phyloP scores from a whole-genome alignment of 2,888 invertebrate genomes.

The Pterobdella sp. region DNA sequence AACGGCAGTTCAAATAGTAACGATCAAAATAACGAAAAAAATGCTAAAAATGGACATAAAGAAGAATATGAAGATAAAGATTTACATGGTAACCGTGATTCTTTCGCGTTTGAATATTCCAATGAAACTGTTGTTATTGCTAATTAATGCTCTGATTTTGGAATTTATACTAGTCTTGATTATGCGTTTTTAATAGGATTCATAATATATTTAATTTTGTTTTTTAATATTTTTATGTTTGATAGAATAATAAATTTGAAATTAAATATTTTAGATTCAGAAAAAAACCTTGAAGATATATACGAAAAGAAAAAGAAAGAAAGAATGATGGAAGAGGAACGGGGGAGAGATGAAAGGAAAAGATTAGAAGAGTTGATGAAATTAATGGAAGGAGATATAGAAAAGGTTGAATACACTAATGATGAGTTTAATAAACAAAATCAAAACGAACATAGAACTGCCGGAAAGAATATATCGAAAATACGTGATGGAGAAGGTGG shows the following conservation, averaged over 20 bases:
- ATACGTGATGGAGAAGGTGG: background rate
- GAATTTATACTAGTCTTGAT: background rate
- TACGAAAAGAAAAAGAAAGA: conserved; percentile 27
- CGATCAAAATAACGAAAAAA: too few relatives aligned
- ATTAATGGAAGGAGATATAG: conserved; percentile 16
- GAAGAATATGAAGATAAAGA: too few relatives aligned
- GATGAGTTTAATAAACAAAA: background rate
- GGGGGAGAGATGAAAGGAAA: conserved; percentile 18
- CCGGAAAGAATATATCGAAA: background rate
- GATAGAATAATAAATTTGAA: background rate
- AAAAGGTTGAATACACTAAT: background rate
- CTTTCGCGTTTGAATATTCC: too few relatives aligned
- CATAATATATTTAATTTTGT: background rate
- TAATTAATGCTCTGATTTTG: too few relatives aligned
- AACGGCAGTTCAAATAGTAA: too few relatives aligned
- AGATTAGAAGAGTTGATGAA: conserved; percentile 27
- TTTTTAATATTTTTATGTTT: background rate
- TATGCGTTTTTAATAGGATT: too few relatives aligned
- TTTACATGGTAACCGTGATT: too few relatives aligned
- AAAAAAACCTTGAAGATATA: conserved; percentile 9
- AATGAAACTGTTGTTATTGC: too few relatives aligned
- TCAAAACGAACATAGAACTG: background rate
- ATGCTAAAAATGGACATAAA: too few relatives aligned
- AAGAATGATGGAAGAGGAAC: conserved; percentile 26
- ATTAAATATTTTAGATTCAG: background rate